Conservation (phyloP, 2,113 vertebrate species). For the Grus americana region DNA sequence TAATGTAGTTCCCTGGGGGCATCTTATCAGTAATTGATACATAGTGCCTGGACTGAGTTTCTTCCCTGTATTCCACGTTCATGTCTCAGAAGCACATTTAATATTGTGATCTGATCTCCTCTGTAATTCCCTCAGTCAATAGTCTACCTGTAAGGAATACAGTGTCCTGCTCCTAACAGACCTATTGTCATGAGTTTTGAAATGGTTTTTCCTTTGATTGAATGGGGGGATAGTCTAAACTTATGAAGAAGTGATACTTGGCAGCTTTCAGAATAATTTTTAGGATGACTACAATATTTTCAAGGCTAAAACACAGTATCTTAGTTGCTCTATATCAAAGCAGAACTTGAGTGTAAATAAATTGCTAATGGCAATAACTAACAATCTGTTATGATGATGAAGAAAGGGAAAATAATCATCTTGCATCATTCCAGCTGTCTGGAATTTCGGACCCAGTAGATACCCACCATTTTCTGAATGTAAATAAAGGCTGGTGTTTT, state of each 20-base stretch:
- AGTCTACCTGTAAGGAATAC: not conserved
- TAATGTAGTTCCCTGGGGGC: not conserved
- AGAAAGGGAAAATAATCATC: not conserved
- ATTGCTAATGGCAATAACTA: not conserved
- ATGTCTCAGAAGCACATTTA: not conserved
- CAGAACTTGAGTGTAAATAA: not conserved
- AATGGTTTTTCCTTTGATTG: not conserved
- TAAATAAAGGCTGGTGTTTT: fast-evolving
- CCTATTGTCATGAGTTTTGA: not conserved
- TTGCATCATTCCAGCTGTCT: not conserved
- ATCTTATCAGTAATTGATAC: not conserved
- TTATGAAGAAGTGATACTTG: not conserved
- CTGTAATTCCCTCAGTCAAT: not conserved
- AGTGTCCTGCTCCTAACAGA: not conserved
- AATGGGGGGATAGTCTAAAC: not conserved
- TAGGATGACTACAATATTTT: not conserved
- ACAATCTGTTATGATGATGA: not conserved
- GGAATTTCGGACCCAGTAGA: not conserved
- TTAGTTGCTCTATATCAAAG: not conserved
- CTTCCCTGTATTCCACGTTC: not conserved
- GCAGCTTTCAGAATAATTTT: not conserved
- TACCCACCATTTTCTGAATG: not conserved
- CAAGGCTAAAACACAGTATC: not conserved
- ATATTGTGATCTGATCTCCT: not conserved
- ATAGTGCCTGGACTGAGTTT: not conserved